Conservation (phyloP, 1,140 invertebrate species). For the Microplitis demolitor region DNA sequence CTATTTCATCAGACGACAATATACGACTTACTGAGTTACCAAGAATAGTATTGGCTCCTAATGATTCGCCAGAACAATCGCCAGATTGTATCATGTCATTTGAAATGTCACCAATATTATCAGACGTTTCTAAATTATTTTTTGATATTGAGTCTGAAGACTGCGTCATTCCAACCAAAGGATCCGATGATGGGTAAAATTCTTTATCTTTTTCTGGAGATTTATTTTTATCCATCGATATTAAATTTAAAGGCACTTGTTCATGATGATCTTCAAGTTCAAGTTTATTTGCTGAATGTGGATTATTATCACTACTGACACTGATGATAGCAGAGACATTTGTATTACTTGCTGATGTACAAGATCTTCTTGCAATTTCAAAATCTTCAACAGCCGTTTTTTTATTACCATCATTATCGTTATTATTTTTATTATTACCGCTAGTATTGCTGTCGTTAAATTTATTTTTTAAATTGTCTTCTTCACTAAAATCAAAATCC, state of each 20-base stretch:
- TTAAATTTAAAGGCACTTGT: background rate
- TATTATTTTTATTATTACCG: too few relatives aligned
- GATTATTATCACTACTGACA: too few relatives aligned
- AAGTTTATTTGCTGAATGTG: background rate
- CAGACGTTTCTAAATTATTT: background rate
- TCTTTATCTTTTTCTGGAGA: constrained; percentile 5
- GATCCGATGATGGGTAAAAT: constrained; percentile 29
- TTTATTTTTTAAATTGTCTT: constrained; percentile 19
- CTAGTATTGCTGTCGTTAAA: background rate
- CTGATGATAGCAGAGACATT: background rate
- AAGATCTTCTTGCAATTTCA: constrained; percentile 14
- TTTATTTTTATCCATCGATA: background rate
- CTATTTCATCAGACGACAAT: constrained; percentile 20
- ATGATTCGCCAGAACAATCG: constrained; percentile 13
- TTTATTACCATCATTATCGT: background rate
- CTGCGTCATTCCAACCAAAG: constrained; percentile 22
- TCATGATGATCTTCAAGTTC: background rate
- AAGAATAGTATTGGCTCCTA: constrained; percentile 8
- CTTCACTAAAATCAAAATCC: constrained; percentile 44
- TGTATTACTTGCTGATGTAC: background rate
- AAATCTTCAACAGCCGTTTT: constrained; percentile 12
- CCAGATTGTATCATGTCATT: constrained; percentile 20
- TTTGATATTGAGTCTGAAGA: background rate
- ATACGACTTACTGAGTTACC: constrained; percentile 23
- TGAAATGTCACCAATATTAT: constrained; percentile 1